Conservation (phyloP, 2,797 vertebrate species). For the Hapalemur alaotrensis region DNA sequence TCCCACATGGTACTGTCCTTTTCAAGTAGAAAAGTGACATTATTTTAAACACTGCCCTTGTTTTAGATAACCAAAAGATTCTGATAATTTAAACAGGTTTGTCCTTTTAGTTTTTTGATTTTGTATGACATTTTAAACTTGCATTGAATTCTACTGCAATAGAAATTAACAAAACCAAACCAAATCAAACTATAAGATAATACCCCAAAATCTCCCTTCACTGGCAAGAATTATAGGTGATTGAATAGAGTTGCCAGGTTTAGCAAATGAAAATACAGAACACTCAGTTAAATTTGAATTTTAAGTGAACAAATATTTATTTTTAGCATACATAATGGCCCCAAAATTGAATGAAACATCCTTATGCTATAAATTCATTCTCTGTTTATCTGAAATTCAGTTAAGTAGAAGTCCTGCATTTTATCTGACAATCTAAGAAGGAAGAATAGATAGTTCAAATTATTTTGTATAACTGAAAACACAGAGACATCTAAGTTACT, state of each 20-base stretch:
- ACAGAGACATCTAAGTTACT: background rate
- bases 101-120: constrained; percentile 50
- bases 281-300: background rate
- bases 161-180: constrained; percentile 50
- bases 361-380: background rate
- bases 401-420: background rate
- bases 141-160: background rate
- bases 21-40: constrained; percentile 67
- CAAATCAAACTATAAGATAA: background rate
- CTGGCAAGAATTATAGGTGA: background rate
- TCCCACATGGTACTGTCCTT: constrained; percentile 63
- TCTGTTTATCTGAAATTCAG: constrained; percentile 2
- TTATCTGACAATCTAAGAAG: background rate
- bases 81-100: constrained; percentile 72
- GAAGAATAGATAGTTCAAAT: constrained; percentile 62
- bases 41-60: constrained; percentile 72
- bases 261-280: constrained; percentile 26
- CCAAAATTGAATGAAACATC: background rate
- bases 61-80: constrained; percentile 60
- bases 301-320: background rate
- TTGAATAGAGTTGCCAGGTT: background rate
- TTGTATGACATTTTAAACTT: constrained; percentile 50
- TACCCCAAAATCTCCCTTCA: background rate
- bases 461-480: constrained; percentile 48
- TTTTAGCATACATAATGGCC: background rate